Base-by-base conservation (phyloP, 2,888 invertebrate genomes). In the Biston stratarius region DNA sequence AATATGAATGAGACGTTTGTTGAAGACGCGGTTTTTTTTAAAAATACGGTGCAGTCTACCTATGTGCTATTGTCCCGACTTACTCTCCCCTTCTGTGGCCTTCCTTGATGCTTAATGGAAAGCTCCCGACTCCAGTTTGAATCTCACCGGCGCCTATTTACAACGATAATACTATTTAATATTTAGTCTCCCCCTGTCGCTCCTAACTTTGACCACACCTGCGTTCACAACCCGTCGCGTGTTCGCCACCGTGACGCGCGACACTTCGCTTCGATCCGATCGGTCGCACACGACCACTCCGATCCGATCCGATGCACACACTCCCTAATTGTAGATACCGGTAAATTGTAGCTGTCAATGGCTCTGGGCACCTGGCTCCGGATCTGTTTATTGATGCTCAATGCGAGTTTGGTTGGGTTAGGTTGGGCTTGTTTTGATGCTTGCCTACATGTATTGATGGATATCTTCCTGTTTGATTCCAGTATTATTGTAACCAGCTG, bases 151-250 rank as follows among this genome's bases (percentile, higher is more conserved):
- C 24, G 24, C 24, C 24, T 24, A 24, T 24, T 24, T 24, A 24
- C 24, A 24, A 24, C 24, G 24, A 24, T 24, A 24, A 24, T n/a
- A n/a, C n/a, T n/a, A n/a, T 24, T 24, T 24, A 1, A 24, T 24
- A 24, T 24, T 47, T 47, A 9, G 0, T 10, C 11, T 12, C 11
- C 24, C 48, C 48, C 48, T 48, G 7, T 36, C 36, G 45, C 53
- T 42, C 33, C 12, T 61, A 15, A 33, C 64, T 69, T 64, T 12
- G 58, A 58, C 69, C 61, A 38, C 63, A 55, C 49, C 58, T 60
- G 61, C 75, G 86, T 85, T 85, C 82, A 86, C 86, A 83, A 81
- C 38, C 81, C 83, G 85, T 86, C 79, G 82, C 75, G 65, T 74
- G 75, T 85, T 77, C 73, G 73, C 77, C 76, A 74, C 83, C 87